phyloP scores from a whole-genome alignment of 2,113 vertebrate genomes.

The Xenus cinereus region DNA sequence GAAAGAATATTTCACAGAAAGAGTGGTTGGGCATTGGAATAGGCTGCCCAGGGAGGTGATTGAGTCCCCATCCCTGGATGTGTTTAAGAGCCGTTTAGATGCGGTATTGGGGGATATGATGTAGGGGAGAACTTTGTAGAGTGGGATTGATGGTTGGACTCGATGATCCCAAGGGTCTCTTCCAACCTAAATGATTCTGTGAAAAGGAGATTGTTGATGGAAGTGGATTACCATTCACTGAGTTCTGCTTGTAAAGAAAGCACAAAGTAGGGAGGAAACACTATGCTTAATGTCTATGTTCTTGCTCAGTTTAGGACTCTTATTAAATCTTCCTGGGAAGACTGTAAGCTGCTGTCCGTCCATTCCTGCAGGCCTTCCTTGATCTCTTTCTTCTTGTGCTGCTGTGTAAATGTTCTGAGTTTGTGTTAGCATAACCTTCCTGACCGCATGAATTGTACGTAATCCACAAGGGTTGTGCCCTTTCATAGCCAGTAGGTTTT shows the following conservation, averaged over 20 bases:
- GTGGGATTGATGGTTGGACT: too few species aligned
- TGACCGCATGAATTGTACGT: fast-evolving
- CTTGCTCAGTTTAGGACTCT: neutral
- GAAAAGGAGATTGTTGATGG: neutral
- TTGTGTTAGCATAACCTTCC: neutral
- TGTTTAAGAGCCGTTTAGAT: too few species aligned
- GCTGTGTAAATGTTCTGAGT: neutral
- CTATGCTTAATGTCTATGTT: neutral
- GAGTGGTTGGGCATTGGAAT: too few species aligned
- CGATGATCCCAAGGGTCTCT: too few species aligned
- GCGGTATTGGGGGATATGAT: too few species aligned
- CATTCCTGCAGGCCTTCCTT: neutral
- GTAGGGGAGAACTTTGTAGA: too few species aligned
- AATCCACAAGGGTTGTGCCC: neutral
- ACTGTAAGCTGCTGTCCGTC: neutral
- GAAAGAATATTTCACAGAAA: too few species aligned
- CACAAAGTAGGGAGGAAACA: neutral
- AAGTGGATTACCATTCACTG: neutral
- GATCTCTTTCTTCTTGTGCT: too few species aligned
- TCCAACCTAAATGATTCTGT: too few species aligned
- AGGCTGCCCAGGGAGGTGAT: too few species aligned
- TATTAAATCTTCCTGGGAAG: neutral
- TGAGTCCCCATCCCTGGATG: too few species aligned
- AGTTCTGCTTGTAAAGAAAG: neutral
- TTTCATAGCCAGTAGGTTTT: neutral